Percentiles rank a stretch among this genome's conserved stretches.
phyloP scores from a whole-genome alignment of 2,797 vertebrate genomes.

The Psittacula derbiana region DNA sequence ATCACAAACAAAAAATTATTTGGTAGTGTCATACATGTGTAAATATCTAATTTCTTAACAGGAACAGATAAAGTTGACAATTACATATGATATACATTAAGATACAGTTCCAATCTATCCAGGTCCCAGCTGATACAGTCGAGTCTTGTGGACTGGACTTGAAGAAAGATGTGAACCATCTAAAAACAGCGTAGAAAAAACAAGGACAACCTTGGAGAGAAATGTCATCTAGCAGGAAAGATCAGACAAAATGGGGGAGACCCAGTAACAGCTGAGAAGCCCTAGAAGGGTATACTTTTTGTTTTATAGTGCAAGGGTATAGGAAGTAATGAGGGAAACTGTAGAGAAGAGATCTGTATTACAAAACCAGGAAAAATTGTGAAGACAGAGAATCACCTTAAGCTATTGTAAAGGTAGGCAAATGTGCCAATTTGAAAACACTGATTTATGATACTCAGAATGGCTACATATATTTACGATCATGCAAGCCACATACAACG shows the following conservation, averaged over 20 bases:
- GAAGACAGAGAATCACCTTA: background rate
- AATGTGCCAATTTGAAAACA: background rate
- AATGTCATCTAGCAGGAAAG: background rate
- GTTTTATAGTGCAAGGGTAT: background rate
- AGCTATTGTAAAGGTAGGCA: background rate
- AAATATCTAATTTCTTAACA: background rate
- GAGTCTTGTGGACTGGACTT: background rate
- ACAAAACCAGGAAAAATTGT: background rate
- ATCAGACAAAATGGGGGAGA: background rate
- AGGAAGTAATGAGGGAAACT: background rate
- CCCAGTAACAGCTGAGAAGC: background rate
- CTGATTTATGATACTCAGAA: background rate
- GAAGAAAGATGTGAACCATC: background rate
- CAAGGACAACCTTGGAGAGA: background rate
- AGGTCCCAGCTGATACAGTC: background rate
- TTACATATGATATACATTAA: background rate
- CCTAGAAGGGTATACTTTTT: background rate
- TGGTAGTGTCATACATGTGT: background rate
- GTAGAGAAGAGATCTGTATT: background rate
- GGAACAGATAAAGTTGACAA: background rate
- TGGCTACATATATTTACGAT: background rate
- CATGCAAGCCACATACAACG: background rate
- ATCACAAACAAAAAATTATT: background rate
- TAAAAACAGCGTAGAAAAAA: background rate
- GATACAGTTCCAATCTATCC: background rate